phyloP scores from a whole-genome alignment of 2,113 vertebrate species.

The Platysteira castanea region DNA sequence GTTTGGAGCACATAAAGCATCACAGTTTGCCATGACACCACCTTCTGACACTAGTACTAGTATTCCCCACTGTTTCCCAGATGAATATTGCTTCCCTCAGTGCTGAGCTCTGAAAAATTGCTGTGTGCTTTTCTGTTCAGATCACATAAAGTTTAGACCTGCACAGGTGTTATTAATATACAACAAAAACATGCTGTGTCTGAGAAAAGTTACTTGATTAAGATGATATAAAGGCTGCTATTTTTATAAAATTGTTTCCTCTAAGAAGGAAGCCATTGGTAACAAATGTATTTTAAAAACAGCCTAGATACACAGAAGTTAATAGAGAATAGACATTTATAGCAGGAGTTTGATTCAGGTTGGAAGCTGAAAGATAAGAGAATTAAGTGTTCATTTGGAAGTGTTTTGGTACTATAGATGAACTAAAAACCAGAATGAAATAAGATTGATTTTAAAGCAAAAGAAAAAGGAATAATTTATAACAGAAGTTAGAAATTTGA shows the following conservation, averaged over 20 bases:
- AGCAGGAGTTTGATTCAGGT: neutral
- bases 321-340: neutral
- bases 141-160: neutral
- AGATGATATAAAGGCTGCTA: neutral
- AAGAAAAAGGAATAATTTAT: neutral
- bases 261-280: neutral
- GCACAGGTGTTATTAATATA: neutral
- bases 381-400: neutral
- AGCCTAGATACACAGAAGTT: neutral
- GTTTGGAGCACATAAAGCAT: neutral
- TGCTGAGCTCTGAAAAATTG: neutral
- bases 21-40: neutral
- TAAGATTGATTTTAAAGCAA: neutral
- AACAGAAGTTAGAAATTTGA: neutral
- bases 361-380: neutral
- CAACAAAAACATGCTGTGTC: neutral
- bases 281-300: neutral
- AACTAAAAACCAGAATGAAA: neutral
- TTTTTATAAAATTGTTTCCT: neutral
- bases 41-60: neutral
- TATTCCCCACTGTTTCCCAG: neutral
- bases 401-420: neutral
- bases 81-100: neutral
- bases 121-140: neutral
- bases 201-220: neutral